phyloP scores from a whole-genome alignment of 2,113 vertebrate genomes.

The Thinocorus orbignyianus region DNA sequence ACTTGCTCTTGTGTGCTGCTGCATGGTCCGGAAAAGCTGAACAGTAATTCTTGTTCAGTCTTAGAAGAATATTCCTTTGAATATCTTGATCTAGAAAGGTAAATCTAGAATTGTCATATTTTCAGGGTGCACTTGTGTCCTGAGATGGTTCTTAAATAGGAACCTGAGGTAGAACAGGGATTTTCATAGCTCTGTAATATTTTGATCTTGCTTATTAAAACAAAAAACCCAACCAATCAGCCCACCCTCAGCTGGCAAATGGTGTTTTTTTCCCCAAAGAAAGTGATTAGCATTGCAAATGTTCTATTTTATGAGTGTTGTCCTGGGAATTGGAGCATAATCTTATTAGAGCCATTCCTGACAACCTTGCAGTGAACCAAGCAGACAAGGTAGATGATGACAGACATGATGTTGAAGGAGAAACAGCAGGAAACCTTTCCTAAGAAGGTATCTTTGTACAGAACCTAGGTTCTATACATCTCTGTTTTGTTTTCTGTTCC shows the following conservation, averaged over 20 bases:
- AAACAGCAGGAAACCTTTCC: neutral
- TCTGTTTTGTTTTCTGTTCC: neutral
- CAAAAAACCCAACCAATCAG: neutral
- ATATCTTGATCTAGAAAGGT: neutral
- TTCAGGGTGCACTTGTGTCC: neutral
- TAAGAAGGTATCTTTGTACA: neutral
- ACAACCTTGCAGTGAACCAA: neutral
- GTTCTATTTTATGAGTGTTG: neutral
- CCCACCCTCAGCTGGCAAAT: neutral
- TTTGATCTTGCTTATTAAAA: neutral
- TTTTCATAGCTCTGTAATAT: neutral
- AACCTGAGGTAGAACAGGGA: neutral
- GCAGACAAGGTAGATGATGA: neutral
- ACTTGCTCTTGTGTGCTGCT: neutral
- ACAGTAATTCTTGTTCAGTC: neutral
- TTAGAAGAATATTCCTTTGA: neutral
- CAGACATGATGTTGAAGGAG: neutral
- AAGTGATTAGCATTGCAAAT: neutral
- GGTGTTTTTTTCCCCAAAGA: neutral
- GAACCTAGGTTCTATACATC: neutral
- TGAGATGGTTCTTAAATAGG: neutral
- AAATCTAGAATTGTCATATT: neutral
- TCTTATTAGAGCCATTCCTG: neutral
- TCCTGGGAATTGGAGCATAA: constrained; percentile 7
- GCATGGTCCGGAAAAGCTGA: neutral